Evolutionary conservation across 2,888 invertebrate genomes (phyloP).

Genomic region (Andrena camellia): DNA sequence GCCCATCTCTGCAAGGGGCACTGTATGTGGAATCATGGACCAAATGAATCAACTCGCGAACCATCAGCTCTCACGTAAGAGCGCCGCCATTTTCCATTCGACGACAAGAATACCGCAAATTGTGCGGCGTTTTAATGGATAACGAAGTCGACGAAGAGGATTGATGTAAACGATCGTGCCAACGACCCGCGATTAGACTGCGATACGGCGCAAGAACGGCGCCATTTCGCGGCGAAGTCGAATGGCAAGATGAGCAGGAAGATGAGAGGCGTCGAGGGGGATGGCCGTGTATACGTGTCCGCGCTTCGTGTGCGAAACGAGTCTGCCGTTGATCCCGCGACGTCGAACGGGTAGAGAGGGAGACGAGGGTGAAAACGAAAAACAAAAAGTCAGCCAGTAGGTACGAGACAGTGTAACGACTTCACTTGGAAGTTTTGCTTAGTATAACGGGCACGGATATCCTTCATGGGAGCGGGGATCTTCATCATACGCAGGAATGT

Average conservation of each 20-base stretch:
- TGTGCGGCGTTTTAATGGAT: constrained; percentile 12
- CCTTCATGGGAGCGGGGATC: constrained; percentile 57
- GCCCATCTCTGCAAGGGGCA: no score
- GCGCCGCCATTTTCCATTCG: constrained; percentile 9
- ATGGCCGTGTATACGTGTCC: constrained; percentile 13
- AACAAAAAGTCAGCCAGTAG: constrained; percentile 25
- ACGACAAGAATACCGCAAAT: not conserved
- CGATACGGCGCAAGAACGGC: constrained; percentile 1
- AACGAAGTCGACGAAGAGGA: constrained; percentile 14
- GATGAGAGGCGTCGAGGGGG: constrained; percentile 1
- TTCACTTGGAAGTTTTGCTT: constrained; percentile 58
- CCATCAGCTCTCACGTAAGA: not conserved
- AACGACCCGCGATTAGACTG: constrained; percentile 30
- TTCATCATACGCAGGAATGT: constrained; percentile 55
- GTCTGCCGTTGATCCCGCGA: constrained; percentile 26
- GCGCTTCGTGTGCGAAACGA: constrained; percentile 33
- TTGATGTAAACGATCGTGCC: constrained; percentile 32
- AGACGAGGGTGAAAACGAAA: constrained; percentile 38
- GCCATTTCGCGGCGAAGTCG: constrained; percentile 9
- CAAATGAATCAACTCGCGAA: no score
- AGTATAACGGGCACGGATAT: constrained; percentile 58
- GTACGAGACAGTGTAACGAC: constrained; percentile 56
- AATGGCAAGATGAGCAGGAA: constrained; percentile 37
- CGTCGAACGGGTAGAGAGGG: constrained; percentile 24
- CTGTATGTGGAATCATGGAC: no score